These are phyloP conservation scores for Rosalia funebris DNA, from an alignment of 2,888 invertebrate genomes.

Conservation along the genomic window DNA sequence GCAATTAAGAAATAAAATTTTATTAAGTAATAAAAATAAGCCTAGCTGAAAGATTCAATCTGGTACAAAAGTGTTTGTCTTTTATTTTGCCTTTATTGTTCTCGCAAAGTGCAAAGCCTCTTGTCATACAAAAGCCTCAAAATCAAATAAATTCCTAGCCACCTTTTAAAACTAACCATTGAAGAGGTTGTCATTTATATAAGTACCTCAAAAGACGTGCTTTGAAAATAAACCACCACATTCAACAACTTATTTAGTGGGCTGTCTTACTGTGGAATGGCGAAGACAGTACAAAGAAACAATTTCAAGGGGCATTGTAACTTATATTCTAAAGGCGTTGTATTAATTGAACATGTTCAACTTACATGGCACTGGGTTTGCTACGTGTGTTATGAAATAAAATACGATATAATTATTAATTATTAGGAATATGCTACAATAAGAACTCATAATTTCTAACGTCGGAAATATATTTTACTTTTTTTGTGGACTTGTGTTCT, in stretches of 20 bases:
- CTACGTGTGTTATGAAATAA: too few species aligned
- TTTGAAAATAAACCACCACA: constrained; percentile 20
- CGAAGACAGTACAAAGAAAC: neutral
- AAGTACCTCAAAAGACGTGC: constrained; percentile 24
- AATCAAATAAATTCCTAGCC: constrained; percentile 21
- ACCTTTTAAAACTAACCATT: constrained; percentile 27
- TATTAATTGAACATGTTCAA: too few species aligned
- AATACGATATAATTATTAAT: too few species aligned
- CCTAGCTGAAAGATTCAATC: neutral
- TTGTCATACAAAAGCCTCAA: constrained; percentile 15
- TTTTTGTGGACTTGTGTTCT: too few species aligned
- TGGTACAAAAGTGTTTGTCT: constrained; percentile 9
- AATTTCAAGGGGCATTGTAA: constrained; percentile 5
- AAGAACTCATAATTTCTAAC: too few species aligned
- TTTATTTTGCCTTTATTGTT: constrained; percentile 25
- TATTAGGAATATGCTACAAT: too few species aligned
- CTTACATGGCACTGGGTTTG: too few species aligned
- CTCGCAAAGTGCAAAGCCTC: constrained; percentile 12
- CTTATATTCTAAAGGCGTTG: too few species aligned
- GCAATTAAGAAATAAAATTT: neutral
- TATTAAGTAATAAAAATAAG: constrained; percentile 3
- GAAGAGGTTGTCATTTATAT: constrained; percentile 25
- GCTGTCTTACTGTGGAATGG: constrained; percentile 5
- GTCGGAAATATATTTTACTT: too few species aligned
- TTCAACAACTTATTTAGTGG: constrained; percentile 27